phyloP scores from a whole-genome alignment of 2,797 vertebrate species.

The Spatula clypeata region DNA sequence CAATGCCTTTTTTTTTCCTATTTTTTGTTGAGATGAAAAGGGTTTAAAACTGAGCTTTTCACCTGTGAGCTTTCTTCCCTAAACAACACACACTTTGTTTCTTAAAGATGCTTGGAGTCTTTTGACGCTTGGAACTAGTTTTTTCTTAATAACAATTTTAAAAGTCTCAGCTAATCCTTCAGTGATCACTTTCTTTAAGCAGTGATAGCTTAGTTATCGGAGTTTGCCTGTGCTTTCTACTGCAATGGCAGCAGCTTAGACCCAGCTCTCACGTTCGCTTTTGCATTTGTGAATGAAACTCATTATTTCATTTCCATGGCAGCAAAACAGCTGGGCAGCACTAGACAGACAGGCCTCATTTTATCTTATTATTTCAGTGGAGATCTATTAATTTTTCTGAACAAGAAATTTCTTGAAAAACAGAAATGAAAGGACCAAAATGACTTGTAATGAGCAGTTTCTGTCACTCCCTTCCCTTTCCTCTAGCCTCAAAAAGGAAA shows the following conservation, averaged over 20 bases:
- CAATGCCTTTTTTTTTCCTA: neutral
- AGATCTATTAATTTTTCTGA: slow-evolving; percentile 30
- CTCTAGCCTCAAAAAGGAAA: neutral
- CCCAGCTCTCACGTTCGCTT: neutral
- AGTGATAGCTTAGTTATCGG: neutral
- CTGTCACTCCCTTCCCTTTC: slow-evolving; percentile 27
- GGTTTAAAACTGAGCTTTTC: slow-evolving; percentile 13
- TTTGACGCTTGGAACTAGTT: neutral
- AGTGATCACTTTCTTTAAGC: neutral
- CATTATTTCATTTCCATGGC: neutral
- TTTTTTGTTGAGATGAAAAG: slow-evolving; percentile 22
- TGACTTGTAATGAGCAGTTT: neutral
- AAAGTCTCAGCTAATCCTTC: neutral
- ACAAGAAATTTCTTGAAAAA: neutral
- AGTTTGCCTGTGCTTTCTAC: neutral
- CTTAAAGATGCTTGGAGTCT: slow-evolving; percentile 34
- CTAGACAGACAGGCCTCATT: slow-evolving; percentile 18
- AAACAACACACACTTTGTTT: neutral
- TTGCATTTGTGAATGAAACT: slow-evolving; percentile 22
- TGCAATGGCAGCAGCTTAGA: neutral
- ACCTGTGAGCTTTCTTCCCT: slow-evolving; percentile 6
- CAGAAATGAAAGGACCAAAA: slow-evolving; percentile 4
- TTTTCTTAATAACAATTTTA: slow-evolving; percentile 25
- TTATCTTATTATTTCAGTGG: slow-evolving; percentile 24
- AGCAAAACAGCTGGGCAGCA: slow-evolving; percentile 4